These are phyloP conservation scores for Tangara arthus DNA, from an alignment of 2,797 vertebrate genomes.

Conservation along the genomic window DNA sequence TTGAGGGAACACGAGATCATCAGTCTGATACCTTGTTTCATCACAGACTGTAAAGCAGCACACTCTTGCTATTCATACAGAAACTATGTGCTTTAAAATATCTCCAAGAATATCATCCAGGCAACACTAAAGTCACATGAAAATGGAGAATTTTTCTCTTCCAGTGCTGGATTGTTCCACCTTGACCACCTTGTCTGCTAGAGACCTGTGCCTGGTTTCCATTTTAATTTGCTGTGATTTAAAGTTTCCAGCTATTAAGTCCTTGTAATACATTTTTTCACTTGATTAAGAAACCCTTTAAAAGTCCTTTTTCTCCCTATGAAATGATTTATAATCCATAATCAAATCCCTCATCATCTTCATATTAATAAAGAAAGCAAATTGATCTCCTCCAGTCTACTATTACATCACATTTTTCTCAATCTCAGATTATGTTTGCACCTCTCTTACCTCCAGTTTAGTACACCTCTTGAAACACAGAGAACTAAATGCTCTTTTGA, in stretches of 20 bases:
- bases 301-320: not conserved
- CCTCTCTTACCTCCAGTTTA: not conserved
- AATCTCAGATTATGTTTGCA: not conserved
- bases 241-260: slow-evolving; percentile 9
- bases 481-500: not conserved
- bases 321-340: slow-evolving; percentile 25
- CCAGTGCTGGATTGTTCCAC: not conserved
- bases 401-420: not conserved
- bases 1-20: not conserved
- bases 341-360: slow-evolving; percentile 29
- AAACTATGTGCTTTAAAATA: not conserved
- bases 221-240: not conserved
- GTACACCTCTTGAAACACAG: not conserved
- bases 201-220: not conserved
- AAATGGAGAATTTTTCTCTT: not conserved
- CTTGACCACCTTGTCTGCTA: not conserved
- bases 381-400: not conserved
- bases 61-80: not conserved
- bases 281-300: slow-evolving; percentile 34
- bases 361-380: slow-evolving; percentile 29
- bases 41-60: not conserved
- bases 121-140: not conserved
- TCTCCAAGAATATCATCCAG: not conserved
- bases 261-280: not conserved
- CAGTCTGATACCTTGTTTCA: not conserved